Evolutionary conservation across 2,888 invertebrate species (phyloP).

Genomic region (Exephanes ischioxanthus): DNA sequence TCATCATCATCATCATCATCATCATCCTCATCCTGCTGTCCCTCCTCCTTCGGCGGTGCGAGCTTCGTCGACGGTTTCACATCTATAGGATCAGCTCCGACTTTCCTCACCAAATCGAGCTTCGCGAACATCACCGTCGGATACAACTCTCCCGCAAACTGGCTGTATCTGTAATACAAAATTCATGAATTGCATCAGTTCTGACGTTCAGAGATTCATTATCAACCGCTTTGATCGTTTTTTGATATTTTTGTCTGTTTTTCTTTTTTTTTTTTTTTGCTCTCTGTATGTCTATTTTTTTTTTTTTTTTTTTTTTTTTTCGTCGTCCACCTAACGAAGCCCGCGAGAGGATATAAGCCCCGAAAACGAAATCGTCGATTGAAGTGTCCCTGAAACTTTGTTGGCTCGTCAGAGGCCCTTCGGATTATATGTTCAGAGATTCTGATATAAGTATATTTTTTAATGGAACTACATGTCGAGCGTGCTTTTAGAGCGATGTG

Average conservation of each 20-base stretch:
- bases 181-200: slow-evolving; percentile 80
- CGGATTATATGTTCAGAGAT: neutral
- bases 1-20: neutral
- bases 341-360: slow-evolving; percentile 15
- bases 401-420: neutral
- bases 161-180: slow-evolving; percentile 82
- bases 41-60: slow-evolving; percentile 2
- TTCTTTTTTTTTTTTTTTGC: slow-evolving; percentile 23
- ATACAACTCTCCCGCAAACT: slow-evolving; percentile 78
- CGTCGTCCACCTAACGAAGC: slow-evolving; percentile 47
- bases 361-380: slow-evolving; percentile 16
- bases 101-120: slow-evolving; percentile 79
- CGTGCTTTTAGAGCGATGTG: neutral
- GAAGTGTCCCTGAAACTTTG: neutral
- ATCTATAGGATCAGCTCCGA: slow-evolving; percentile 53
- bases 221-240: slow-evolving; percentile 59
- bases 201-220: slow-evolving; percentile 56
- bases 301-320: slow-evolving; percentile 63
- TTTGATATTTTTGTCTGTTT: slow-evolving; percentile 40
- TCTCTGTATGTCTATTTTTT: slow-evolving; percentile 55
- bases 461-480: neutral
- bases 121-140: slow-evolving; percentile 79
- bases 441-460: neutral
- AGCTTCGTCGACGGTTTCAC: slow-evolving; percentile 51
- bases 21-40: neutral